Percentiles rank a stretch among this genome's conserved stretches.
Conservation (phyloP, 53 echinoderm and acorn worm species). For the Arbacia lixula region DNA sequence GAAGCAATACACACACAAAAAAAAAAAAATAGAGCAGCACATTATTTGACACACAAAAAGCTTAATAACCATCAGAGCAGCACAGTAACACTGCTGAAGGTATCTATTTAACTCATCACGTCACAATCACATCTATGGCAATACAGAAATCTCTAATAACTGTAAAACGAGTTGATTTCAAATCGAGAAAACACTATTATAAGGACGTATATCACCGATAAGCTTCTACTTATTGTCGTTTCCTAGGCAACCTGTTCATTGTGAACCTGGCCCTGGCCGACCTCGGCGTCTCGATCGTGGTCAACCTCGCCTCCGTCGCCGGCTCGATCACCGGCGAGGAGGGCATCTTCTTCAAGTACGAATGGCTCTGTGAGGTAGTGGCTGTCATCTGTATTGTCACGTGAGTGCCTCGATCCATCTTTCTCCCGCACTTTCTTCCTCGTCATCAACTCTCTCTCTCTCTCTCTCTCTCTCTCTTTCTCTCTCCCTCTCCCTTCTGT, state of each 20-base stretch:
- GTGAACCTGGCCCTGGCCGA: slow-evolving; percentile 73
- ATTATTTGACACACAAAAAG: no score
- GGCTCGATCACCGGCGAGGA: slow-evolving; percentile 52
- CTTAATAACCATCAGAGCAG: no score
- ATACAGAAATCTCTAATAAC: neutral
- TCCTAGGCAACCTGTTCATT: slow-evolving; percentile 65
- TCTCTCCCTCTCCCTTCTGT: neutral
- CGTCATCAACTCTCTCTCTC: neutral
- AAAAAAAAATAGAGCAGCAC: no score
- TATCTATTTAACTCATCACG: no score
- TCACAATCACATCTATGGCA: no score
- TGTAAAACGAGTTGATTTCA: no score
- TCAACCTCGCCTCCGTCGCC: slow-evolving; percentile 64
- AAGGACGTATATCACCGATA: no score
- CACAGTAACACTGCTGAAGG: no score
- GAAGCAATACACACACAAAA: no score
- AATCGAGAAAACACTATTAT: no score
- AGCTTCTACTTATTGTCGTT: no score
- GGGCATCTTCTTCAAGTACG: slow-evolving; percentile 59
- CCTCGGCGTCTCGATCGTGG: slow-evolving; percentile 61
- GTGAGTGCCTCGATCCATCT: neutral
- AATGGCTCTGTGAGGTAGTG: slow-evolving; percentile 63
- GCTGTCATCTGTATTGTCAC: slow-evolving; percentile 67
- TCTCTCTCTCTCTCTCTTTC: neutral
- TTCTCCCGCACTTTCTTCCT: no score